Evolutionary conservation across 2,797 vertebrate species (phyloP).

Genomic region (Dicrostonyx torquatus): DNA sequence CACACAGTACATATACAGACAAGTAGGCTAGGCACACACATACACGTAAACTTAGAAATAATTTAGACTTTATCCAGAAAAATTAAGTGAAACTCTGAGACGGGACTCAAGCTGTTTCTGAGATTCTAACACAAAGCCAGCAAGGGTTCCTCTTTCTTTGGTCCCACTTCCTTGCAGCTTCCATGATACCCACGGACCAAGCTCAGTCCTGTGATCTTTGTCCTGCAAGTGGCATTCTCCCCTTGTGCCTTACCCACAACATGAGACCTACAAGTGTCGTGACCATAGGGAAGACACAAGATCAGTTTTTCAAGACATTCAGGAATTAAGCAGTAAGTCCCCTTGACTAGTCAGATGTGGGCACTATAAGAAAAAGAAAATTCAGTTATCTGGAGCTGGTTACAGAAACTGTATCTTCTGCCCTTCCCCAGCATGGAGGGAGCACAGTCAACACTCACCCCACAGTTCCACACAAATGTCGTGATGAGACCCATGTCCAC

Average conservation of each 20-base stretch:
- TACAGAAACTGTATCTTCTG: not conserved
- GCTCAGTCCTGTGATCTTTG: not conserved
- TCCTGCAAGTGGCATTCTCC: not conserved
- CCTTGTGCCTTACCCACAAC: not conserved
- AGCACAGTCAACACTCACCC: not conserved
- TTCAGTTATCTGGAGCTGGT: not conserved
- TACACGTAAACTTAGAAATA: not conserved
- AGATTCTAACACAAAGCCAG: not conserved
- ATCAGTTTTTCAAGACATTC: not conserved
- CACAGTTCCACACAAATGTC: not conserved
- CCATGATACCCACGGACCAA: accelerated
- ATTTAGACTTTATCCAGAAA: no score
- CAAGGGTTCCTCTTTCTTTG: not conserved
- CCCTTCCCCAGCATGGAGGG: not conserved
- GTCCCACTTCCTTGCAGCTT: not conserved
- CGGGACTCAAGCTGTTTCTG: not conserved
- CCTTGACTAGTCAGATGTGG: not conserved
- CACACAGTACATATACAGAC: not conserved
- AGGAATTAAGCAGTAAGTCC: not conserved
- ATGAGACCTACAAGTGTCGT: not conserved
- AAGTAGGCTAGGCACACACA: not conserved
- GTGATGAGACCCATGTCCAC: not conserved
- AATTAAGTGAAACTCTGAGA: not conserved
- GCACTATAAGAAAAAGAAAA: constrained; percentile 1
- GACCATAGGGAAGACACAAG: not conserved